Evolutionary conservation across 2,888 invertebrate species (phyloP).

Genomic region (Chrysodeixis includens): DNA sequence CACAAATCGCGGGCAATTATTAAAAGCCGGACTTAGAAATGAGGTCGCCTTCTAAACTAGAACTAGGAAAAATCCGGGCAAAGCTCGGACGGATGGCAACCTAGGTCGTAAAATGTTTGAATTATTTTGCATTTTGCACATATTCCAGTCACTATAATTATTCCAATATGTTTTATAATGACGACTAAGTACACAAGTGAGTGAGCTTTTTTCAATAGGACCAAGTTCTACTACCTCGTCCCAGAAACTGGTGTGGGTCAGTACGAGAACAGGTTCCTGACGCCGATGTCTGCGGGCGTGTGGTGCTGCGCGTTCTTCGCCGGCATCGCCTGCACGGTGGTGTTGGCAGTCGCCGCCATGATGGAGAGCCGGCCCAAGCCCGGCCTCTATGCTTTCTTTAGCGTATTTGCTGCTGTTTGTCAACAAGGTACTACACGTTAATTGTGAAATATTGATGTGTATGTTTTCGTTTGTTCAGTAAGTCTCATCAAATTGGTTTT

Average conservation of each 20-base stretch:
- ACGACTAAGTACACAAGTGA: not conserved
- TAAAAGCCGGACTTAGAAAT: too few species aligned
- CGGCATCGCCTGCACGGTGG: conserved; percentile 67
- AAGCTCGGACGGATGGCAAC: too few species aligned
- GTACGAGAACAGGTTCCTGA: conserved; percentile 84
- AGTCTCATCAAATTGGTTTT: conserved; percentile 3
- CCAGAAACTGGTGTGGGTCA: conserved; percentile 77
- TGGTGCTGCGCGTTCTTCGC: conserved; percentile 79
- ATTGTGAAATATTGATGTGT: not conserved
- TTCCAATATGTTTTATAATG: too few species aligned
- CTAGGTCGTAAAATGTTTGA: too few species aligned
- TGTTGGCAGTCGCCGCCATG: conserved; percentile 74
- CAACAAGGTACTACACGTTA: conserved; percentile 75
- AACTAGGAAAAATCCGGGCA: too few species aligned
- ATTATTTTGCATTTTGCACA: too few species aligned
- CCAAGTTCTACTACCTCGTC: conserved; percentile 83
- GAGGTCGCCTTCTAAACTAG: too few species aligned
- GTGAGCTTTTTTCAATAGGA: conserved; percentile 60
- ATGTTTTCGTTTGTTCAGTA: not conserved
- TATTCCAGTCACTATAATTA: too few species aligned
- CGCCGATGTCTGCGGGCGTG: conserved; percentile 80
- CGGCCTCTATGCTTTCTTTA: conserved; percentile 73
- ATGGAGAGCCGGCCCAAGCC: conserved; percentile 73
- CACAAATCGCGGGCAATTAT: too few species aligned
- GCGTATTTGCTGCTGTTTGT: conserved; percentile 79